phyloP scores from a whole-genome alignment of 2,113 vertebrate species.

The Cephalopterus ornatus region DNA sequence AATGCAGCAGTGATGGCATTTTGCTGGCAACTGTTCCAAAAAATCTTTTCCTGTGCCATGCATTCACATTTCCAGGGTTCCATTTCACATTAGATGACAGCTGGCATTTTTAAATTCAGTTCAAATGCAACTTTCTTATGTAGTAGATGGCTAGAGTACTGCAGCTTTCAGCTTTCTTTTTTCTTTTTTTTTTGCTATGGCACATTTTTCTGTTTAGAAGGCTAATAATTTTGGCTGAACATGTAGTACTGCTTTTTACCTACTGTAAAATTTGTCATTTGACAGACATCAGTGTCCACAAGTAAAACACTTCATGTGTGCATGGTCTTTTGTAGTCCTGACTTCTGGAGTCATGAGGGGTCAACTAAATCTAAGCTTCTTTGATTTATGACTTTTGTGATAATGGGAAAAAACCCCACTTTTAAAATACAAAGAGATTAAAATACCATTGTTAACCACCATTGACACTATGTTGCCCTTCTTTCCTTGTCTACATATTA shows the following conservation, averaged over 20 bases:
- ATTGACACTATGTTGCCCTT: not conserved
- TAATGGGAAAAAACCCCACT: not conserved
- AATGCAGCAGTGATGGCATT: not conserved
- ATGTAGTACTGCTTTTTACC: not conserved
- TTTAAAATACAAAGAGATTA: not conserved
- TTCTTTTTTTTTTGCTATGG: not conserved
- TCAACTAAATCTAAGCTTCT: not conserved
- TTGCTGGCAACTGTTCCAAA: not conserved
- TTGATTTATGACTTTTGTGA: not conserved
- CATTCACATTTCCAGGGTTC: not conserved
- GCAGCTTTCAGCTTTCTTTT: not conserved
- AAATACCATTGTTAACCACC: not conserved
- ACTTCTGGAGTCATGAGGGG: not conserved
- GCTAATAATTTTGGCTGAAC: not conserved
- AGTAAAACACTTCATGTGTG: not conserved
- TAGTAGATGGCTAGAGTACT: not conserved
- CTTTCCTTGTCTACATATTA: not conserved
- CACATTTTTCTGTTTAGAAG: not conserved
- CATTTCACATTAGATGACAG: not conserved
- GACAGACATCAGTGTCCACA: not conserved
- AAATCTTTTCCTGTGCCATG: not conserved
- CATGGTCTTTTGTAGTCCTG: not conserved
- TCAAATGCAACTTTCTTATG: not conserved
- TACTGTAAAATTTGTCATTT: not conserved
- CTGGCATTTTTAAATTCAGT: not conserved